phyloP scores from a whole-genome alignment of 2,888 invertebrate genomes.

The Diadegma fenestrale region DNA sequence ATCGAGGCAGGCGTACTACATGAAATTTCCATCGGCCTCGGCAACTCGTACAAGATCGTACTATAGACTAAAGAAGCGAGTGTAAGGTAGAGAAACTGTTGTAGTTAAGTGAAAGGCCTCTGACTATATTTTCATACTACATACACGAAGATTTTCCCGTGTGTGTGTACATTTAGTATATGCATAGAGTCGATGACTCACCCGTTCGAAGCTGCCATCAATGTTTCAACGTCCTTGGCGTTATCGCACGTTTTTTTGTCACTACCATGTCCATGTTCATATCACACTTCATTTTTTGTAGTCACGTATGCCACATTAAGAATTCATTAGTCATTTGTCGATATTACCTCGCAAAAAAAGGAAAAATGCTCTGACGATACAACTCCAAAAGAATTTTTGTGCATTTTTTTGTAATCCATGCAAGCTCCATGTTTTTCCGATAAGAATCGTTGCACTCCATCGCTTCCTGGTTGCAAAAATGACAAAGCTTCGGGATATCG shows the following conservation, averaged over 20 bases:
- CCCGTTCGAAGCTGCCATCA: conserved; percentile 7
- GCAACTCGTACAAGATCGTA: conserved; percentile 20
- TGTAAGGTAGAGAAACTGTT: conserved; percentile 13
- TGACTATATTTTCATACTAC: conserved; percentile 34
- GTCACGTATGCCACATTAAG: neutral
- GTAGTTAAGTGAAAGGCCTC: conserved; percentile 57
- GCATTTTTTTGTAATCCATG: neutral
- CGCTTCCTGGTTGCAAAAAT: neutral
- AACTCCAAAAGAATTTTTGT: neutral
- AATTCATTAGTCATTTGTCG: neutral
- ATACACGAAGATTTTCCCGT: neutral
- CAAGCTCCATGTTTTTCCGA: neutral
- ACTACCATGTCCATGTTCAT: conserved; percentile 5
- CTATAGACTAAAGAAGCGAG: conserved; percentile 19
- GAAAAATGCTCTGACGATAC: neutral
- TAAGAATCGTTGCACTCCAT: neutral
- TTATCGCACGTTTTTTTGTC: conserved; percentile 47
- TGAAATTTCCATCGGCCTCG: conserved; percentile 50
- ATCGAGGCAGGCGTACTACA: conserved; percentile 52
- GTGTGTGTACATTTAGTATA: neutral
- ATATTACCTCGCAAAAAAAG: neutral
- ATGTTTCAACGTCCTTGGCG: conserved; percentile 60
- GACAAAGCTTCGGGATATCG: neutral
- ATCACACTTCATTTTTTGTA: conserved; percentile 1
- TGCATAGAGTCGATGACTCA: conserved; percentile 59